These are phyloP conservation scores for Synergus gifuensis DNA, from an alignment of 2,888 invertebrate genomes.

Conservation along the genomic window DNA sequence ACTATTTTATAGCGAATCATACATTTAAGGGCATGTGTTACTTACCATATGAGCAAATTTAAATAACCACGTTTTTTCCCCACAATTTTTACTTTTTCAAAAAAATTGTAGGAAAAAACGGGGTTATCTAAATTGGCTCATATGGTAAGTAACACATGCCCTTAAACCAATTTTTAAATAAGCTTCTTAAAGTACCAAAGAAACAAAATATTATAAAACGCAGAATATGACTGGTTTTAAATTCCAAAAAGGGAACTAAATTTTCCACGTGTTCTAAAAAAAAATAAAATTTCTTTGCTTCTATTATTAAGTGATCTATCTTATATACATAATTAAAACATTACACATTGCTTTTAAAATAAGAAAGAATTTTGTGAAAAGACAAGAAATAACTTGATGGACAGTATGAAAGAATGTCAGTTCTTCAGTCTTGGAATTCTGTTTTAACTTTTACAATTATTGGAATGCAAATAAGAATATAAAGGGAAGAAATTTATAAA, in stretches of 20 bases:
- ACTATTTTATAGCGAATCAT: not conserved
- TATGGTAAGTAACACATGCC: too few relatives aligned
- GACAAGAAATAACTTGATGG: not conserved
- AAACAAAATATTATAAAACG: not conserved
- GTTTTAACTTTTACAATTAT: not conserved
- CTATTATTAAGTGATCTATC: not conserved
- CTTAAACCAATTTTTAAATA: not conserved
- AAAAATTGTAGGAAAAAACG: too few relatives aligned
- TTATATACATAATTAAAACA: not conserved
- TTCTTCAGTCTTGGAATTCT: conserved; percentile 19
- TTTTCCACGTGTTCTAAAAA: not conserved
- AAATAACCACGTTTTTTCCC: too few relatives aligned
- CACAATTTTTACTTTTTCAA: too few relatives aligned
- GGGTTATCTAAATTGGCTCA: too few relatives aligned
- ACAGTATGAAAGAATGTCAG: not conserved
- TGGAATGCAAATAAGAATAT: conserved; percentile 20
- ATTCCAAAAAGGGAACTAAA: not conserved
- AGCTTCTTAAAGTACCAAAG: not conserved
- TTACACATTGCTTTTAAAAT: not conserved
- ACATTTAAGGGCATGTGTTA: too few relatives aligned
- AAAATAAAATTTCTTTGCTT: not conserved
- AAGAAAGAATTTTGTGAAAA: not conserved
- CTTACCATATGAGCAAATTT: too few relatives aligned
- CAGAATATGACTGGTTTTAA: not conserved
- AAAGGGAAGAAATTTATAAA: not conserved